These are phyloP conservation scores for Odontamblyopus rebecca DNA, from an alignment of 2,797 vertebrate genomes.

Conservation along the genomic window DNA sequence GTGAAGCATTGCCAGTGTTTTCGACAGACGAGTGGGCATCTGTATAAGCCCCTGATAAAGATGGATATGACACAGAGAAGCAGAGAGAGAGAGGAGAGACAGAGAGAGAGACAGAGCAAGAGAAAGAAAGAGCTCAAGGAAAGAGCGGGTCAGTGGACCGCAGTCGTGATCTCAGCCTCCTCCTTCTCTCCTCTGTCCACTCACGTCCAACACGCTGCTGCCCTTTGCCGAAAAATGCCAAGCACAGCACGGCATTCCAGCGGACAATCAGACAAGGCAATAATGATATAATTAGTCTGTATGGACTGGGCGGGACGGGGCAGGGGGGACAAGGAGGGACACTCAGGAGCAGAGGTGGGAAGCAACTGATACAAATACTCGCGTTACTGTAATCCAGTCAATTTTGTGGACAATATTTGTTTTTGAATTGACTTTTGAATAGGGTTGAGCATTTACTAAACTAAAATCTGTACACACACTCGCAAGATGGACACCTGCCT, in stretches of 20 bases:
- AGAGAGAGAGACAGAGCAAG: slow-evolving; percentile 1
- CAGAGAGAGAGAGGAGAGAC: slow-evolving; percentile 27
- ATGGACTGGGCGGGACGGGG: slow-evolving; percentile 56
- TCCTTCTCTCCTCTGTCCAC: slow-evolving; percentile 20
- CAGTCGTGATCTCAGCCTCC: slow-evolving; percentile 76
- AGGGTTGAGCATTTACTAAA: no score
- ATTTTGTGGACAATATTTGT: no score
- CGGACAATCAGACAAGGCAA: slow-evolving; percentile 73
- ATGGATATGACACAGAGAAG: slow-evolving; percentile 25
- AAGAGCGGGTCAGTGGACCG: slow-evolving; percentile 68
- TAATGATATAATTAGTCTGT: slow-evolving; percentile 76
- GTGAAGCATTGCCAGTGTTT: neutral
- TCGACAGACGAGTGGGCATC: neutral
- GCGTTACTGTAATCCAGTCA: no score
- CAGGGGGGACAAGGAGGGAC: slow-evolving; percentile 44
- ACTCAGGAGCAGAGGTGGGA: neutral
- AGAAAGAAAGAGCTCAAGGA: no score
- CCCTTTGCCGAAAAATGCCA: slow-evolving; percentile 84
- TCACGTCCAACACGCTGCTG: slow-evolving; percentile 71
- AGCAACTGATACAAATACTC: no score
- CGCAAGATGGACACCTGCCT: no score
- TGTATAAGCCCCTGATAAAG: slow-evolving; percentile 13
- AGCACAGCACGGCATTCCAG: slow-evolving; percentile 76
- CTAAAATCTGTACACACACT: no score
- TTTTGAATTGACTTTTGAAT: no score